Base-by-base conservation (phyloP, 2,888 invertebrate species). In the Coelinius sp. region DNA sequence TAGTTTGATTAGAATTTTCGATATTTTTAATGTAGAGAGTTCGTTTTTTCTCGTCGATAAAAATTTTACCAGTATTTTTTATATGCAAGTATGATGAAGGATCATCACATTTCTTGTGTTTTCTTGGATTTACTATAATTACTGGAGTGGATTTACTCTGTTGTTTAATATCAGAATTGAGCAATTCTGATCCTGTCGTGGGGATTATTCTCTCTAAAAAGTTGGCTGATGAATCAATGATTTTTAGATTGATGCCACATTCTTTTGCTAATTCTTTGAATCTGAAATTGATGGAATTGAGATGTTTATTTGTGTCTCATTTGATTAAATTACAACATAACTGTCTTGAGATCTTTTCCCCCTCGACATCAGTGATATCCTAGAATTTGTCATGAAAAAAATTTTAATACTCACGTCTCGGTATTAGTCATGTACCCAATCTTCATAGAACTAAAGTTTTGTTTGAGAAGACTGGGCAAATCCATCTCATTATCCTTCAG, bases 171-270 rank as follows among this genome's bases (percentile, higher is more conserved):
- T 46, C 24, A 7, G 22, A 14, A 35, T 69, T 70, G 10, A 27
- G 7, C 1, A 4, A 1, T 27, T 27, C 14, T 46, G 46, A 5
- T 81, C 78, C n/a, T 76, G 35, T 2, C 80, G 76, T 72, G 1
- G 83, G 71, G 4, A 86, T 82, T 25, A 81, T 71, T 74, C 86
- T 86, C 31, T 86, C 84, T 1, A 86, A 25, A 52, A 83, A 87
- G 49, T 86, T 84, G 31, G 85, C 71, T 65, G 78, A 82, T 0
- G 78, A 77, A 62, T 86, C 78, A 1, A 80, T 46, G 12, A 84
- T 65, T 24, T 82, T 64, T 20, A 86, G 56, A 20, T 80, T 64
- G 1, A 86, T 79, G 0, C 77, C 77, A 49, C 82, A 84, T 46
- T 82, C 77, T 1, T 41, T 52, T 24, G 83, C 83, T 20, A 84